These are phyloP conservation scores for Rhingia rostrata DNA, from an alignment of 2,888 invertebrate species.

Conservation along the genomic window DNA sequence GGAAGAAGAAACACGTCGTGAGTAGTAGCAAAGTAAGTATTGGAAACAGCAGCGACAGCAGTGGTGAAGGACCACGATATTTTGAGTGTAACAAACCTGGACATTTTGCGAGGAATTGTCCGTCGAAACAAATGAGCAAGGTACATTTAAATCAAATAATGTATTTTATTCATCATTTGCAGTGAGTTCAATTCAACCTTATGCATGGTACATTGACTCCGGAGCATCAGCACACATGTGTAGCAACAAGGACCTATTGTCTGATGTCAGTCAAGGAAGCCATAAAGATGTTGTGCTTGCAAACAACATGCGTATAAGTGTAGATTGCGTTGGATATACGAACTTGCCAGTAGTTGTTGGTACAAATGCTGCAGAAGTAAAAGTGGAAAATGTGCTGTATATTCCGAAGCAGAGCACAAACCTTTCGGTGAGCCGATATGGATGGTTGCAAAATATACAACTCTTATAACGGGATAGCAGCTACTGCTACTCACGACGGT, in stretches of 20 bases:
- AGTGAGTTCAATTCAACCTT: not conserved
- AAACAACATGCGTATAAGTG: not conserved
- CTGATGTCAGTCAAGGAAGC: not conserved
- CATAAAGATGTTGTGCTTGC: not conserved
- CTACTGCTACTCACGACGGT: too few relatives aligned
- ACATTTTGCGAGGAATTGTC: slow-evolving; percentile 22
- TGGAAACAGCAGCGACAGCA: not conserved
- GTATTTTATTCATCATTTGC: not conserved
- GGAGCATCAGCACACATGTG: not conserved
- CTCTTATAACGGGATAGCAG: too few relatives aligned
- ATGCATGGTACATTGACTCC: slow-evolving; percentile 16
- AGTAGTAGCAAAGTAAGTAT: not conserved
- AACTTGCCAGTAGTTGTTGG: too few relatives aligned
- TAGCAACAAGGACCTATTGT: not conserved
- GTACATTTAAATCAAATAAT: not conserved
- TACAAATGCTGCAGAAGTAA: too few relatives aligned
- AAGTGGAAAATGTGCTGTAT: too few relatives aligned
- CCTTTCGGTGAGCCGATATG: too few relatives aligned
- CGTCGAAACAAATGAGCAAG: not conserved
- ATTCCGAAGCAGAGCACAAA: too few relatives aligned
- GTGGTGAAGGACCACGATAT: not conserved
- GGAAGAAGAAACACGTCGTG: not conserved
- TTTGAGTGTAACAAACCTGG: slow-evolving; percentile 17
- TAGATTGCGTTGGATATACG: not conserved
- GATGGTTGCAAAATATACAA: too few relatives aligned